A percentile compares a stretch with the other conserved stretches of the same genome.
phyloP scores from a whole-genome alignment of 2,797 vertebrate genomes.

The Gephyroberyx darwinii region DNA sequence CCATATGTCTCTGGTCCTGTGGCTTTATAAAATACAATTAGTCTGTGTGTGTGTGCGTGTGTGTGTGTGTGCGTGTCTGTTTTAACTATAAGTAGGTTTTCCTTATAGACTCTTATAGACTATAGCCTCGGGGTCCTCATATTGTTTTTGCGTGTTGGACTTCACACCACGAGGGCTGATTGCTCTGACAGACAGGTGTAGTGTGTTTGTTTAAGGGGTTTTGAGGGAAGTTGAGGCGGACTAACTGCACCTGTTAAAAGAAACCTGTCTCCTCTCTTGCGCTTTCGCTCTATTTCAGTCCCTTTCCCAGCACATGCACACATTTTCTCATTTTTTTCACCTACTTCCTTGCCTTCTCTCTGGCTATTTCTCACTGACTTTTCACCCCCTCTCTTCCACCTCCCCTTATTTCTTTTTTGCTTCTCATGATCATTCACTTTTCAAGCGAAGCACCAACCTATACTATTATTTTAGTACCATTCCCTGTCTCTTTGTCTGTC shows the following conservation, averaged over 20 bases:
- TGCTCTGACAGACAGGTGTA: constrained; percentile 70
- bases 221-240: constrained; percentile 58
- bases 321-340: constrained; percentile 12
- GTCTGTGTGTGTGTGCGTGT: constrained; percentile 40
- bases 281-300: constrained; percentile 47
- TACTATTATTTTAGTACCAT: neutral
- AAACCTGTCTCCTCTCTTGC: constrained; percentile 38
- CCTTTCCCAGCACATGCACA: constrained; percentile 37
- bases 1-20: constrained; percentile 54
- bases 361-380: neutral
- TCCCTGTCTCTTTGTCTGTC: constrained; percentile 32
- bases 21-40: constrained; percentile 65
- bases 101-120: constrained; percentile 51
- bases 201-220: constrained; percentile 67
- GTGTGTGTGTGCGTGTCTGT: constrained; percentile 26
- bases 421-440: neutral
- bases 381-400: neutral
- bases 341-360: neutral
- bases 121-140: constrained; percentile 25
- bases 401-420: neutral
- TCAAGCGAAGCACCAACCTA: neutral
- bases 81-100: constrained; percentile 70
- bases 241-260: constrained; percentile 71
- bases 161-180: constrained; percentile 61
- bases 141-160: constrained; percentile 30